Base-by-base conservation (phyloP, 2,888 invertebrate species). In the Synergus laeviventris region DNA sequence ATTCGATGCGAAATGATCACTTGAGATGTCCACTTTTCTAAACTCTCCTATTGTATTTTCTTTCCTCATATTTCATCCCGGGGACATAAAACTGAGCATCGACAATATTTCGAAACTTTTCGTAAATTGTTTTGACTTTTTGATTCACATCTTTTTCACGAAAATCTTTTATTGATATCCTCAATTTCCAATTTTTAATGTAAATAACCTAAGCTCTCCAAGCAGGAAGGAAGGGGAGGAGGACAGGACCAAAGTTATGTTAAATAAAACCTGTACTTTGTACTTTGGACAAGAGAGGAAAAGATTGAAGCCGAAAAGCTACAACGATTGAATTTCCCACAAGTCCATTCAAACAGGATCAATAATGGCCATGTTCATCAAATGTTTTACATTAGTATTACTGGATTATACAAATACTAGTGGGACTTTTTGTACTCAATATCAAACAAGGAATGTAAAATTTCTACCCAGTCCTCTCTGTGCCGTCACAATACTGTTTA, bases 201-300 rank as follows among this genome's bases (percentile, higher is more conserved):
- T 78, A 31, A 18, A 78, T 73, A 61, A 84, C 76, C 82, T 81
- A 87, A 86, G 84, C 86, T 87, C 84, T 87, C 85, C 87, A 88
- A 89, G 87, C 86, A 83, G 88, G 87, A 88, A 85, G 86, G 88
- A 87, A 81, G 78, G 83, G 87, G 83, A 86, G 77, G 82, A 83
- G 86, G 85, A 83, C 75, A 85, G 87, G 88, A 86, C 84, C 79
- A 82, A 86, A 85, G 82, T 87, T 83, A 85, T 84, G 82, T 86
- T 84, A 84, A 84, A 75, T 80, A 82, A 80, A 81, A 49, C 83
- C 77, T 81, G 84, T 81, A 83, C 77, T 79, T 21, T 60, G 39
- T 39, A 74, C 12, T 66, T 70, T 76, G 31, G 54, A 77, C 62
- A 77, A 39, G 12, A 54, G 36, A 74, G 80, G 82, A 62, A 70